Base-by-base conservation (phyloP, 2,797 vertebrate genomes). In the Lates japonicus region DNA sequence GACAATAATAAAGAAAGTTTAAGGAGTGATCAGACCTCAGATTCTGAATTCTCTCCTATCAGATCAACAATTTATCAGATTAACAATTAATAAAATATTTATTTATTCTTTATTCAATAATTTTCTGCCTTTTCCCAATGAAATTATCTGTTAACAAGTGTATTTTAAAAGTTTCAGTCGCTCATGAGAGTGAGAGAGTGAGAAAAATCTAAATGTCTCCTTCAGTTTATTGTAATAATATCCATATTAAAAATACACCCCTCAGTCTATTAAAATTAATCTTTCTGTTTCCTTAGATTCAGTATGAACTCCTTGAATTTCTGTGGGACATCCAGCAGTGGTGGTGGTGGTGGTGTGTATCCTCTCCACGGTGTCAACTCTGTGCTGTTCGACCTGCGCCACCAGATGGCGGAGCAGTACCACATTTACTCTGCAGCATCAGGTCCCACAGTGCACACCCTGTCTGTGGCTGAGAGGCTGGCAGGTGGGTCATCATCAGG, bases 381-480 rank as follows among this genome's bases (percentile, higher is more conserved):
- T 8, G 59, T 95, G 76, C 81, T 95, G 66, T 90, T 92, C 35
- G 93, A 95, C 66, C 74, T 94, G 9, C 95, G 92, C 91, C 96
- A 93, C 65, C 95, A 94, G 92, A 80, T 93, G 94, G 90, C 92
- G 42, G 88, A 92, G 39, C 93, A 92, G 77, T 93, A 94, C 87
- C 93, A 87, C 70, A 58, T 87, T 29, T 93, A 85, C 52, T 79
- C 90, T 0, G 63, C 91, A 1, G 81, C 82, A 29, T 29, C 25
- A 22, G 65, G 79, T 12, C 85, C 93, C 4, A n/a, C 87, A 0
- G 87, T 80, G 51, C 92, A 93, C 62, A 86, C 92, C 2, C 84
- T 94, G 4, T 93, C 94, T 16, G 89, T 95, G 67, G 95, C 95
- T 0, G 95, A 96, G 89, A 94, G 93, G 35, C 93, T 96, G 69